Evolutionary conservation across 2,797 vertebrate species (phyloP).

Genomic region (Discoglossus pictus): DNA sequence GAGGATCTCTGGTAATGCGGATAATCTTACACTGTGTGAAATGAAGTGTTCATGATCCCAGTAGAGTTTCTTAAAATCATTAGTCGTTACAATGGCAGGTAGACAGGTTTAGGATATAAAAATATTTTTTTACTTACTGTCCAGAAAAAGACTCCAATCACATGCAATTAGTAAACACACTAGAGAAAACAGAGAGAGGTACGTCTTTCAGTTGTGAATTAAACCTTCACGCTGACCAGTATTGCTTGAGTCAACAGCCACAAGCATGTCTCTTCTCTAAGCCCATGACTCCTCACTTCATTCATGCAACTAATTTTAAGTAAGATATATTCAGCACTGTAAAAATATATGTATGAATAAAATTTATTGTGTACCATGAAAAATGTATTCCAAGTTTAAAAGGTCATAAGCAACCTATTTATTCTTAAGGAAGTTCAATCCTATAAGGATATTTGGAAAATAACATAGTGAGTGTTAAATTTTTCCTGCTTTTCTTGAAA

Average conservation of each 20-base stretch:
- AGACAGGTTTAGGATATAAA: slow-evolving; percentile 13
- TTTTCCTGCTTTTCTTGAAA: slow-evolving; percentile 40
- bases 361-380: slow-evolving; percentile 32
- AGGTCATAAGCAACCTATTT: slow-evolving; percentile 38
- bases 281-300: slow-evolving; percentile 3
- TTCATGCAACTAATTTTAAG: slow-evolving; percentile 4
- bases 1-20: slow-evolving; percentile 21
- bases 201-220: too few relatives aligned
- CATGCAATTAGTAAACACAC: too few relatives aligned
- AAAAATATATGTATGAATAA: slow-evolving; percentile 4
- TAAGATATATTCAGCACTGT: slow-evolving; percentile 3
- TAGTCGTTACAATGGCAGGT: slow-evolving; percentile 1
- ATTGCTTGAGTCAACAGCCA: too few relatives aligned
- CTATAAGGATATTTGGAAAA: slow-evolving; percentile 43
- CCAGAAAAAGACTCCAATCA: too few relatives aligned
- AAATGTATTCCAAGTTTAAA: slow-evolving; percentile 45
- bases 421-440: slow-evolving; percentile 44
- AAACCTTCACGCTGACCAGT: too few relatives aligned
- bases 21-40: slow-evolving; percentile 22
- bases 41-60: neutral
- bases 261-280: slow-evolving; percentile 5
- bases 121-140: too few relatives aligned
- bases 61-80: too few relatives aligned
- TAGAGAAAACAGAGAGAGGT: too few relatives aligned
- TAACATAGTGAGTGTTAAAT: slow-evolving; percentile 48